Evolutionary conservation across 2,888 invertebrate species (phyloP).

Genomic region (Chrysomela aeneicollis): DNA sequence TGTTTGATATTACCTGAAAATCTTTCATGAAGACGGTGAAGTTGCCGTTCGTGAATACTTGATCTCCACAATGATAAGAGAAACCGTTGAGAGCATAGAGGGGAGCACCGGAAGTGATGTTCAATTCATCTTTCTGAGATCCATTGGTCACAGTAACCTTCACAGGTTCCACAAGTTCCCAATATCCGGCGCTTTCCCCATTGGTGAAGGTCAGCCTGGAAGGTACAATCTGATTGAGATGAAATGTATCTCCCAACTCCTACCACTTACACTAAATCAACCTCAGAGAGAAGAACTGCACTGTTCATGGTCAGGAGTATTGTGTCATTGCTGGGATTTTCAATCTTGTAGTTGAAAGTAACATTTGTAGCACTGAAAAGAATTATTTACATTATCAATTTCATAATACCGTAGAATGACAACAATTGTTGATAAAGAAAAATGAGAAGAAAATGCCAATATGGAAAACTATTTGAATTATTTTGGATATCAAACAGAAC

Average conservation of each 20-base stretch:
- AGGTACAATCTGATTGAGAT: slow-evolving; percentile 4
- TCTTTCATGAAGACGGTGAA: slow-evolving; percentile 38
- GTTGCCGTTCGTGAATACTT: slow-evolving; percentile 35
- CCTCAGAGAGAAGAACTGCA: not conserved
- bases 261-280: not conserved
- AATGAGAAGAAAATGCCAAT: no score
- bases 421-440: no score
- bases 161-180: slow-evolving; percentile 38
- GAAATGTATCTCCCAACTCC: not conserved
- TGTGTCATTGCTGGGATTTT: not conserved
- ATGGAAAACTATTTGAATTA: no score
- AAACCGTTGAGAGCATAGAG: slow-evolving; percentile 61
- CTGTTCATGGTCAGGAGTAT: not conserved
- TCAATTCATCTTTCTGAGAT: not conserved
- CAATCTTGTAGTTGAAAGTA: slow-evolving; percentile 20
- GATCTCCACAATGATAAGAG: slow-evolving; percentile 64
- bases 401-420: no score
- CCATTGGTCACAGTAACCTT: slow-evolving; percentile 1
- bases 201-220: slow-evolving; percentile 39
- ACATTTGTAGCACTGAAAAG: slow-evolving; percentile 24
- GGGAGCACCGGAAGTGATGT: slow-evolving; percentile 25
- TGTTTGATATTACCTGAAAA: slow-evolving; percentile 43
- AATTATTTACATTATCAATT: no score
- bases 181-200: slow-evolving; percentile 39
- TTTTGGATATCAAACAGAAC: no score